phyloP scores from a whole-genome alignment of 2,888 invertebrate species.

The Bimastos eiseni region DNA sequence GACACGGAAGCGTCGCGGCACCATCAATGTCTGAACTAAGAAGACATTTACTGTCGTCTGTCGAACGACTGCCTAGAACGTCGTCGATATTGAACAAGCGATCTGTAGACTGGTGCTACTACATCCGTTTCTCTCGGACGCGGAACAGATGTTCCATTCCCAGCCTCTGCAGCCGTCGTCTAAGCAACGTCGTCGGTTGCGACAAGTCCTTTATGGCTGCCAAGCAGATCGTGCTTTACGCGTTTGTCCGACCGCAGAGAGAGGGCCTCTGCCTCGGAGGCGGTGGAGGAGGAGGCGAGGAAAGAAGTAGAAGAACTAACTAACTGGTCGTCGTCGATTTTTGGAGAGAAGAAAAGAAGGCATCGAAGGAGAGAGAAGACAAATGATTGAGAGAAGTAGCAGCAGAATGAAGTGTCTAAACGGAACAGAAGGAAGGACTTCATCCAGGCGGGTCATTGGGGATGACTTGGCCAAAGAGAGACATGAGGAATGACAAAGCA shows the following conservation, averaged over 20 bases:
- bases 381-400: not conserved
- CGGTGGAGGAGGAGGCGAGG: not conserved
- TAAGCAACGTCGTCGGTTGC: not conserved
- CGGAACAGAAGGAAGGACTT: not conserved
- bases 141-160: not conserved
- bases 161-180: not conserved
- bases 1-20: not conserved
- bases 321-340: too few species aligned
- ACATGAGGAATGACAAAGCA: not conserved
- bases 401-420: not conserved
- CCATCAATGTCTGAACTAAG: not conserved
- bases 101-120: not conserved
- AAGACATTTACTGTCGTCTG: not conserved
- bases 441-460: not conserved
- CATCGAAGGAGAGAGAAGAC: not conserved
- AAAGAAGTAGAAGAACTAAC: not conserved
- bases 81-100: not conserved
- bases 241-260: not conserved
- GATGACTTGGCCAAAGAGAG: not conserved
- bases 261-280: too few species aligned
- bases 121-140: conserved; percentile 6
- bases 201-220: conserved; percentile 6
- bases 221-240: not conserved
- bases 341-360: not conserved
- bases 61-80: not conserved